Conservation (phyloP, 2,888 invertebrate species). For the Baccha elongata region DNA sequence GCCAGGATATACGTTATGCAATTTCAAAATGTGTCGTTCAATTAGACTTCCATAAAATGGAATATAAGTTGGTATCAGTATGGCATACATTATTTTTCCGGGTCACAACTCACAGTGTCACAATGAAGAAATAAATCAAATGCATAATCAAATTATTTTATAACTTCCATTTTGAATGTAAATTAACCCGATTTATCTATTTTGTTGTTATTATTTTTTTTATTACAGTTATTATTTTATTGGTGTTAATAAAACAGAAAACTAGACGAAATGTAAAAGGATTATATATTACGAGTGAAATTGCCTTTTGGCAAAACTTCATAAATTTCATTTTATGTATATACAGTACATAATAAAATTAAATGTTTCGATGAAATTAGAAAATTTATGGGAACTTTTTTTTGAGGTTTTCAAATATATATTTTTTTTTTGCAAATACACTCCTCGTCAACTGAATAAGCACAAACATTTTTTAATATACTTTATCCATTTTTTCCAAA, state of each 20-base stretch:
- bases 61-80: background rate
- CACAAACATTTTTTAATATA: too few species aligned
- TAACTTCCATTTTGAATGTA: conserved; percentile 48
- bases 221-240: background rate
- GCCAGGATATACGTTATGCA: background rate
- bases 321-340: background rate
- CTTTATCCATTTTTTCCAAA: too few species aligned
- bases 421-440: too few species aligned
- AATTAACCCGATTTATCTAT: conserved; percentile 44
- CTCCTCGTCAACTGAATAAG: too few species aligned
- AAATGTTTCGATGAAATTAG: background rate
- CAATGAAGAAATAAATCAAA: conserved; percentile 58
- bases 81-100: conserved; percentile 2
- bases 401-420: too few species aligned
- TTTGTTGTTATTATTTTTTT: background rate
- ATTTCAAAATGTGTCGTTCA: conserved; percentile 5
- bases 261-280: background rate
- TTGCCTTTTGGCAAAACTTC: background rate
- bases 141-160: conserved; percentile 48
- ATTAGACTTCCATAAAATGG: background rate
- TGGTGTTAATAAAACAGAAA: background rate
- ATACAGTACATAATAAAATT: too few species aligned
- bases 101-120: conserved; percentile 39
- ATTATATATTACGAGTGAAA: background rate
- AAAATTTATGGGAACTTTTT: background rate